Conservation (phyloP, 2,113 vertebrate genomes). For the Silurus asotus region DNA sequence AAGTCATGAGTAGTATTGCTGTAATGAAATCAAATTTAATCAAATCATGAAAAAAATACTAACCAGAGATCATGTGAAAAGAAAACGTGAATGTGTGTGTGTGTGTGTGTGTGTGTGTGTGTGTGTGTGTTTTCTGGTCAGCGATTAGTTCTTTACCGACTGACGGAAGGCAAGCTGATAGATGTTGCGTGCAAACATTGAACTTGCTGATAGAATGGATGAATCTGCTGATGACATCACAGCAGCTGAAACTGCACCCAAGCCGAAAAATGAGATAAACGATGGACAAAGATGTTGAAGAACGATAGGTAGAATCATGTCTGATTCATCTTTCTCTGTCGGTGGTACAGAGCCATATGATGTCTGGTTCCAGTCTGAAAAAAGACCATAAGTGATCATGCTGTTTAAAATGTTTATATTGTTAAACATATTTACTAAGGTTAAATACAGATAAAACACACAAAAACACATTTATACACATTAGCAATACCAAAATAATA, state of each 20-base stretch:
- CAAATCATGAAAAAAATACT: no score
- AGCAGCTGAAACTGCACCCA: conserved; percentile 93
- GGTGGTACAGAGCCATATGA: conserved; percentile 78
- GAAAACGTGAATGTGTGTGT: no score
- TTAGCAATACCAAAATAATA: neutral
- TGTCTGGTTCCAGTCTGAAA: conserved; percentile 92
- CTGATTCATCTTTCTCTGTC: conserved; percentile 80
- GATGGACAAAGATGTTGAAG: conserved; percentile 92
- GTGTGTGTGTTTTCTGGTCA: neutral
- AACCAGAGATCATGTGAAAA: no score
- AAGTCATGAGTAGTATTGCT: no score
- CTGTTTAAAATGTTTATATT: neutral
- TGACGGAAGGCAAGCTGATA: conserved; percentile 96
- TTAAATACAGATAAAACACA: neutral
- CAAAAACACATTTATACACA: neutral
- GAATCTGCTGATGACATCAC: conserved; percentile 99
- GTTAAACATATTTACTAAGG: neutral
- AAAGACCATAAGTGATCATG: conserved; percentile 14
- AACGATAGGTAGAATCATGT: conserved; percentile 96
- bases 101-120: neutral
- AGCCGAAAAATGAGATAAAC: conserved; percentile 92
- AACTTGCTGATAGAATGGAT: conserved; percentile 96
- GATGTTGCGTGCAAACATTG: conserved; percentile 98
- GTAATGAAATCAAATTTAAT: no score
- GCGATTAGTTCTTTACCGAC: conserved; percentile 76